Conservation (phyloP, 1,140 invertebrate genomes). For the Plectrocnemia conspersa region DNA sequence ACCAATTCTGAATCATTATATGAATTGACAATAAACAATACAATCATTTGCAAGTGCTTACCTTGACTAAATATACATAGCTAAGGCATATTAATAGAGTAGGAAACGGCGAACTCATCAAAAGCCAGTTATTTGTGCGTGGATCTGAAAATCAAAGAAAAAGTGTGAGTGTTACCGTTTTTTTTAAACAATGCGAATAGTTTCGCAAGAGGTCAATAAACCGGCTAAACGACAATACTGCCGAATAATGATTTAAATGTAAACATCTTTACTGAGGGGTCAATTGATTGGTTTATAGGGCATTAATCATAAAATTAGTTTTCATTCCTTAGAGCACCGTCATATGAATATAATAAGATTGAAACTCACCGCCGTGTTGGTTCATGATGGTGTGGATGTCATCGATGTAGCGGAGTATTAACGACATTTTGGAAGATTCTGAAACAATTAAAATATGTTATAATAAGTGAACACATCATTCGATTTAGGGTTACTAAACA, state of each 20-base stretch:
- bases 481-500: no score
- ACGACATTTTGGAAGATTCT: slow-evolving; percentile 52
- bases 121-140: slow-evolving; percentile 76
- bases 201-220: no score
- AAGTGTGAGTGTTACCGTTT: no score
- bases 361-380: slow-evolving; percentile 55
- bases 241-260: no score
- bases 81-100: slow-evolving; percentile 71
- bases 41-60: slow-evolving; percentile 41
- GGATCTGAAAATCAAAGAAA: slow-evolving; percentile 61
- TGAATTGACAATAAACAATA: slow-evolving; percentile 8
- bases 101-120: slow-evolving; percentile 80
- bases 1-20: neutral
- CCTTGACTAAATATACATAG: slow-evolving; percentile 74
- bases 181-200: no score
- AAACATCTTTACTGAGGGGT: no score
- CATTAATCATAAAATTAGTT: no score
- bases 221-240: no score
- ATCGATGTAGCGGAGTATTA: slow-evolving; percentile 60
- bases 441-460: slow-evolving; percentile 20
- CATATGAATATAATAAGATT: slow-evolving; percentile 17
- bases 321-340: no score
- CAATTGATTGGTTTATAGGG: no score
- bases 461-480: neutral
- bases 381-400: slow-evolving; percentile 59